Evolutionary conservation across 2,113 vertebrate species (phyloP).

Genomic region (Dolichotis patagonum): DNA sequence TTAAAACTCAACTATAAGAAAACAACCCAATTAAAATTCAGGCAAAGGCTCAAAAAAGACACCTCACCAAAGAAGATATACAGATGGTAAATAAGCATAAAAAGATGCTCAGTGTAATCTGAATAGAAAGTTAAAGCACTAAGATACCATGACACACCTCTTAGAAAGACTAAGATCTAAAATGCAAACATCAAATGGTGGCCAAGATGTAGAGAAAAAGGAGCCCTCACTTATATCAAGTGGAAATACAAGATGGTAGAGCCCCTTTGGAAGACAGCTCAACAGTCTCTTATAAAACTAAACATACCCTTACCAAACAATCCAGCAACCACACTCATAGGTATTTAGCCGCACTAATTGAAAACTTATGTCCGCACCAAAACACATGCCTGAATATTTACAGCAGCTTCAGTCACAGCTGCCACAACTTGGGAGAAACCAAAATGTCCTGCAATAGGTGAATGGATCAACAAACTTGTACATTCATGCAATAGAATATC

Average conservation of each 20-base stretch:
- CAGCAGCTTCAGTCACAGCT: background rate
- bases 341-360: background rate
- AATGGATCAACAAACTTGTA: background rate
- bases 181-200: background rate
- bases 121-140: background rate
- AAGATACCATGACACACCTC: background rate
- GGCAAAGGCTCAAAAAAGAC: background rate
- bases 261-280: background rate
- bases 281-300: background rate
- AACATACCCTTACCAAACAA: background rate
- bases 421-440: background rate
- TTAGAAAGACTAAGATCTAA: background rate
- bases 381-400: background rate
- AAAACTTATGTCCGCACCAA: constrained; percentile 7
- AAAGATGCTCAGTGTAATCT: background rate
- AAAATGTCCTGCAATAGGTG: background rate
- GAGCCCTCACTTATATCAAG: background rate
- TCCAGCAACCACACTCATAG: background rate
- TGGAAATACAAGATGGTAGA: background rate
- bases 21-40: background rate
- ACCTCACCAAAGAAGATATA: constrained; percentile 5
- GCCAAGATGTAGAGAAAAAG: background rate
- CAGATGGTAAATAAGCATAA: background rate
- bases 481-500: background rate
- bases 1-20: constrained; percentile 33